Evolutionary conservation across 2,113 vertebrate species (phyloP).

Genomic region (Motacilla tschutschensis): DNA sequence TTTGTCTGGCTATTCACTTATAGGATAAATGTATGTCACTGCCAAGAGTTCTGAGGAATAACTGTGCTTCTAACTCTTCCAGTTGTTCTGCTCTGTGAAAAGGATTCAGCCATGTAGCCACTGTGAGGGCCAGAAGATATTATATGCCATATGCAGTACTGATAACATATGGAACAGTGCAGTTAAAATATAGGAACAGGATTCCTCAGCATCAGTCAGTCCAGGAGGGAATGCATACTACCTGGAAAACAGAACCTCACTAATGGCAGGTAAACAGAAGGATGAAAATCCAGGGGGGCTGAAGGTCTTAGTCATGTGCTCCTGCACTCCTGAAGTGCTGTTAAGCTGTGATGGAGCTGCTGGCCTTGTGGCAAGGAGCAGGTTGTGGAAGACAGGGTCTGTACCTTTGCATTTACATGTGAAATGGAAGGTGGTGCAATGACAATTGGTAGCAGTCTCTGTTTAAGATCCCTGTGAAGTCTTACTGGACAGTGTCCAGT

Average conservation of each 20-base stretch:
- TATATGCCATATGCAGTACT: neutral
- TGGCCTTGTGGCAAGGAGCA: neutral
- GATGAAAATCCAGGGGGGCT: neutral
- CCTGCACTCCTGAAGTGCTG: neutral
- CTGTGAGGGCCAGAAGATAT: neutral
- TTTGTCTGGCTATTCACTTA: neutral
- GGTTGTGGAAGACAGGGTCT: neutral
- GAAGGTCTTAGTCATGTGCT: neutral
- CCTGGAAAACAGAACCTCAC: neutral
- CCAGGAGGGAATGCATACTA: neutral
- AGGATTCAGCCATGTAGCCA: neutral
- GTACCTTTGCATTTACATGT: neutral
- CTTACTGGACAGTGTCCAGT: neutral
- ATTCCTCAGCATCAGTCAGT: neutral
- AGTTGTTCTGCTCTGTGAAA: neutral
- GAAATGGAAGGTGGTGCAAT: neutral
- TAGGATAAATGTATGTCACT: neutral
- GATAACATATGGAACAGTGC: neutral
- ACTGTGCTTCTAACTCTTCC: neutral
- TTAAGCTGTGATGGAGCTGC: neutral
- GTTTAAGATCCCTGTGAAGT: neutral
- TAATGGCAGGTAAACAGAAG: neutral
- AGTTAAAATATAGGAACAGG: neutral
- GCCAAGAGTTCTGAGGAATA: neutral
- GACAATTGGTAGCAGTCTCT: neutral